phyloP scores from a whole-genome alignment of 2,888 invertebrate genomes.

The Dynastes grantii region DNA sequence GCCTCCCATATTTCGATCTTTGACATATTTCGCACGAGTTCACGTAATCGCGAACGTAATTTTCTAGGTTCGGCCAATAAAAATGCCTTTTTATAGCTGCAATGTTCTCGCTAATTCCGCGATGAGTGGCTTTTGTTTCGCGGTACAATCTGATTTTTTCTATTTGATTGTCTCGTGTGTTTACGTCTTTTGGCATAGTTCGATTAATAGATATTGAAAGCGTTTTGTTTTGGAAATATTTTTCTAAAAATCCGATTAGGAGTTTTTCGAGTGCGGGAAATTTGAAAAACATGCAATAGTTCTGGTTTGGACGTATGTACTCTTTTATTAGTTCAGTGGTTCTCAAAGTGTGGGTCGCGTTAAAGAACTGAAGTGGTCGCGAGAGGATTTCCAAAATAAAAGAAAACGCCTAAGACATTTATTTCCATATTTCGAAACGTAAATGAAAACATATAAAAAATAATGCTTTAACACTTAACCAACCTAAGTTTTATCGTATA shows the following conservation, averaged over 20 bases:
- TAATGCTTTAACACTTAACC: too few species aligned
- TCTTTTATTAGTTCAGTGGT: too few species aligned
- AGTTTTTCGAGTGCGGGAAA: conserved; percentile 1
- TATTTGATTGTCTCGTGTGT: conserved; percentile 16
- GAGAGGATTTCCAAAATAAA: too few species aligned
- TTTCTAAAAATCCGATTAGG: conserved; percentile 19
- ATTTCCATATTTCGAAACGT: too few species aligned
- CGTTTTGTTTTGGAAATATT: conserved; percentile 35
- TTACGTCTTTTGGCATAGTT: conserved; percentile 24
- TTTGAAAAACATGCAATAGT: neutral
- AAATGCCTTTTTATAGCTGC: conserved; percentile 39
- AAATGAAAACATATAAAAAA: too few species aligned
- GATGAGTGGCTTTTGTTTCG: conserved; percentile 43
- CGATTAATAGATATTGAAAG: conserved; percentile 15
- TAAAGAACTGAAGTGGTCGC: too few species aligned
- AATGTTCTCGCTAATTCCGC: conserved; percentile 37
- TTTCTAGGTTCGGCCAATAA: conserved; percentile 47
- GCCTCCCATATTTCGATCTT: conserved; percentile 49
- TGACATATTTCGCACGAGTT: conserved; percentile 50
- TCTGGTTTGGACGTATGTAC: too few species aligned
- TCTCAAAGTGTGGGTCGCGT: too few species aligned
- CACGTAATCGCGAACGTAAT: conserved; percentile 35
- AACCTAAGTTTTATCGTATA: too few species aligned
- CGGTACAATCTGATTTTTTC: conserved; percentile 42
- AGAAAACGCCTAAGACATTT: too few species aligned